Evolutionary conservation across 2,113 vertebrate genomes (phyloP).

Genomic region (Agelaius tricolor): DNA sequence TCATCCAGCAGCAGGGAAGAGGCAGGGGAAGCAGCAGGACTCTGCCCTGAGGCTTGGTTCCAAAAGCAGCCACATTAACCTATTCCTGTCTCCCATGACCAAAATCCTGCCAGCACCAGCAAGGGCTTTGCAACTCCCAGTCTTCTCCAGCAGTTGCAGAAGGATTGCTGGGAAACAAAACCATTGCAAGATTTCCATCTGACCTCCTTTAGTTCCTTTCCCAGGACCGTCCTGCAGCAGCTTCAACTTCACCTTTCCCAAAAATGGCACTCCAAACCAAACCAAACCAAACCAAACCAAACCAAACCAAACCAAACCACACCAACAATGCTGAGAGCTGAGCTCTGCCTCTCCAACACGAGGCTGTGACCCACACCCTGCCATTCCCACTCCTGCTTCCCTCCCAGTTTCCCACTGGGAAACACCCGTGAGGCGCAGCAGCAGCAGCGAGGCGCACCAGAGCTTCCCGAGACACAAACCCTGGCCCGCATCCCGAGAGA

Average conservation of each 20-base stretch:
- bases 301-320: neutral
- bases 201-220: neutral
- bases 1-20: slow-evolving; percentile 28
- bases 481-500: no score
- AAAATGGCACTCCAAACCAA: neutral
- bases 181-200: neutral
- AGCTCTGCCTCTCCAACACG: neutral
- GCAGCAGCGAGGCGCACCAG: accelerated
- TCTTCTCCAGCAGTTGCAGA: neutral
- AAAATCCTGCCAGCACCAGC: neutral
- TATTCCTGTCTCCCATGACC: neutral
- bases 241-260: neutral
- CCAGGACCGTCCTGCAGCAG: neutral
- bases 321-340: neutral
- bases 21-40: neutral
- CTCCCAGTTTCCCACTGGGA: neutral
- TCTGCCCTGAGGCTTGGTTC: slow-evolving; percentile 31
- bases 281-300: neutral
- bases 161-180: neutral
- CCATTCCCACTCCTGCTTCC: neutral
- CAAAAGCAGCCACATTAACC: slow-evolving; percentile 48
- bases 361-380: neutral
- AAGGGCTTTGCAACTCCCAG: neutral
- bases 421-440: accelerated
- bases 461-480: neutral